These are phyloP conservation scores for Mythimna vitellina DNA, from an alignment of 2,888 invertebrate genomes.

Conservation along the genomic window DNA sequence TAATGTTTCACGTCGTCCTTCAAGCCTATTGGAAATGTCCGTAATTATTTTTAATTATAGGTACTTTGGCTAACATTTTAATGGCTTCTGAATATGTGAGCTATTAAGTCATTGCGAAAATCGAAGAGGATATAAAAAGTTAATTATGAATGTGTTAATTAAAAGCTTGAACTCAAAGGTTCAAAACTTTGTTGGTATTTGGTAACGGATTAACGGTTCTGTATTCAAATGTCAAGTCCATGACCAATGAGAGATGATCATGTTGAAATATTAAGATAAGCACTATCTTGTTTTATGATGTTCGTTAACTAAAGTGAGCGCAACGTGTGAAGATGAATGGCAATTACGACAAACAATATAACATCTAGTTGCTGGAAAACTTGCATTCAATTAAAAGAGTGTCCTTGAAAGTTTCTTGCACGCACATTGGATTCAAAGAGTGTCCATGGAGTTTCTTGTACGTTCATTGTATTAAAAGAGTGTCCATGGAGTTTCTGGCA, in stretches of 20 bases:
- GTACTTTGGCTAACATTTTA: slow-evolving; percentile 43
- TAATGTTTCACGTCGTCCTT: slow-evolving; percentile 41
- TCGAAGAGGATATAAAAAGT: slow-evolving; percentile 31
- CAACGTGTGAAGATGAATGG: neutral
- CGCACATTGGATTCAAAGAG: too few relatives aligned
- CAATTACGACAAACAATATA: neutral
- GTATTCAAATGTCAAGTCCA: slow-evolving; percentile 62
- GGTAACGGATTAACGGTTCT: slow-evolving; percentile 30
- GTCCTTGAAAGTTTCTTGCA: too few relatives aligned
- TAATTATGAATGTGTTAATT: slow-evolving; percentile 40
- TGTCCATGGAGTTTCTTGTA: too few relatives aligned
- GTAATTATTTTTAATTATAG: slow-evolving; percentile 54
- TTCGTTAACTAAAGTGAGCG: neutral
- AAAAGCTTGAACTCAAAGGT: slow-evolving; percentile 35
- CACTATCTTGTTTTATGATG: slow-evolving; percentile 1
- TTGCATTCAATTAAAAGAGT: neutral
- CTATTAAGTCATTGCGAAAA: slow-evolving; percentile 46
- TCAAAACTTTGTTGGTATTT: slow-evolving; percentile 41
- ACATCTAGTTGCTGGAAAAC: neutral
- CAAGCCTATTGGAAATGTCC: slow-evolving; percentile 39
- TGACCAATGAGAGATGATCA: slow-evolving; percentile 36
- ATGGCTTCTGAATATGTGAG: slow-evolving; percentile 31
- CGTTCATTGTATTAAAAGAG: too few relatives aligned
- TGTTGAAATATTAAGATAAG: slow-evolving; percentile 27
- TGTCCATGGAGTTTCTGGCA: too few relatives aligned